phyloP scores from a whole-genome alignment of 2,797 vertebrate genomes.

The Podargus strigoides region DNA sequence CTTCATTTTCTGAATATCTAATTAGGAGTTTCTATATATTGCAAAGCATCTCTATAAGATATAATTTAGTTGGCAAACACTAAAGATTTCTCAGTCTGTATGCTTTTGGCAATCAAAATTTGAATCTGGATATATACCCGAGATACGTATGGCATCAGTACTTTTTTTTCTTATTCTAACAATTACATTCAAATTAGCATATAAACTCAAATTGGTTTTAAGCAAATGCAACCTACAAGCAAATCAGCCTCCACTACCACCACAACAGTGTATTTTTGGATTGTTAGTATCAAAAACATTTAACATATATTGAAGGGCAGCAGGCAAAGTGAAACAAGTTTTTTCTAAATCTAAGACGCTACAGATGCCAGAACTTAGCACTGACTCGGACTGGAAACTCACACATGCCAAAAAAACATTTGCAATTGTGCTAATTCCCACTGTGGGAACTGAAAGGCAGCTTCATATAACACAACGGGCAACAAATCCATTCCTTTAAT shows the following conservation, averaged over 20 bases:
- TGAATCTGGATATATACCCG: slow-evolving; percentile 3
- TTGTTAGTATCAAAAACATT: neutral
- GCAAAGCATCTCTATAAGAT: slow-evolving; percentile 44
- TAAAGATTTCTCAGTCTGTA: slow-evolving; percentile 27
- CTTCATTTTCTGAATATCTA: slow-evolving; percentile 52
- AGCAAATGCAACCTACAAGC: neutral
- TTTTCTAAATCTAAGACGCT: neutral
- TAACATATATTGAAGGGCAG: neutral
- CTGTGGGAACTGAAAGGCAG: slow-evolving; percentile 25
- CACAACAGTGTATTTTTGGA: neutral
- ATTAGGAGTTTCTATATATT: slow-evolving; percentile 49
- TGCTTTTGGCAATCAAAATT: slow-evolving; percentile 56
- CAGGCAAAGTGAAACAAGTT: neutral
- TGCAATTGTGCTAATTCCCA: neutral
- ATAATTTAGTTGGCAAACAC: slow-evolving; percentile 60
- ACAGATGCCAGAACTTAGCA: neutral
- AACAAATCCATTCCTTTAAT: slow-evolving; percentile 43
- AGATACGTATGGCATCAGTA: neutral
- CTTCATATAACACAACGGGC: neutral
- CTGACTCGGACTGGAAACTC: neutral
- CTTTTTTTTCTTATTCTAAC: neutral
- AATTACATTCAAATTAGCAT: slow-evolving; percentile 47
- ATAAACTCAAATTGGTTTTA: slow-evolving; percentile 11
- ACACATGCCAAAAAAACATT: neutral
- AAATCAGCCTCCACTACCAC: neutral